Base-by-base conservation (phyloP, 2,888 invertebrate species). In the Caenorhabditis uteleia region DNA sequence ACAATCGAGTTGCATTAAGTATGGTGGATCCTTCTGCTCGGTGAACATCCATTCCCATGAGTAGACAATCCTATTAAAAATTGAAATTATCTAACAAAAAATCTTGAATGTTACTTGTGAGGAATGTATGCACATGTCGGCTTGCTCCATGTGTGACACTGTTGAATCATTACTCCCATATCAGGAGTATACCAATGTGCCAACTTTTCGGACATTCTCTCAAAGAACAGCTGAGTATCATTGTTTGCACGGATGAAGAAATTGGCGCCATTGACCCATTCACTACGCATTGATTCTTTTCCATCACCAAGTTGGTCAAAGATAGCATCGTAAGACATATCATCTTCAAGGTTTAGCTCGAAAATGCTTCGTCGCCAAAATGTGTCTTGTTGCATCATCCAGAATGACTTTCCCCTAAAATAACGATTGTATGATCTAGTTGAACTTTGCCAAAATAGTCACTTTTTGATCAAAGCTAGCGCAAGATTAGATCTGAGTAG, bases 1-100 rank as follows among this genome's bases (percentile, higher is more conserved):
- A 55, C 82, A 82, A 53, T 82, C 82, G 43, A 82, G 51, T 51
- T 82, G 82, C 68, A 82, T 78, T 34, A 82, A 68, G 44, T 78
- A 72, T 7, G 82, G 82, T 1, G 82, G 76, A 57, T 82, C 61
- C 34, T 74, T 65, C 50, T 82, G 82, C n/a, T 69, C 66, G 0
- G 82, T 82, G 68, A 77, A 82, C 82, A 82, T 81, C 82, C 82
- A 82, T 59, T 82, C 82, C 82, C 82, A 82, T 3, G 76, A 75
- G 59, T 81, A 78, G 2, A 73, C 82, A 27, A 82, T 70, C 18
- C 80, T 80, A 61, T n/a, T n/a, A n/a, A n/a, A n/a, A n/a, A 16
- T 5, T 16, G 7, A 7, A 16, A 5, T 34, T n/a, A n/a, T n/a
- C 8, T n/a, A n/a, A 34, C 4, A 33, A 18, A 16, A 40, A 69